Base-by-base conservation (phyloP, 2,888 invertebrate genomes). In the Tipula unca region DNA sequence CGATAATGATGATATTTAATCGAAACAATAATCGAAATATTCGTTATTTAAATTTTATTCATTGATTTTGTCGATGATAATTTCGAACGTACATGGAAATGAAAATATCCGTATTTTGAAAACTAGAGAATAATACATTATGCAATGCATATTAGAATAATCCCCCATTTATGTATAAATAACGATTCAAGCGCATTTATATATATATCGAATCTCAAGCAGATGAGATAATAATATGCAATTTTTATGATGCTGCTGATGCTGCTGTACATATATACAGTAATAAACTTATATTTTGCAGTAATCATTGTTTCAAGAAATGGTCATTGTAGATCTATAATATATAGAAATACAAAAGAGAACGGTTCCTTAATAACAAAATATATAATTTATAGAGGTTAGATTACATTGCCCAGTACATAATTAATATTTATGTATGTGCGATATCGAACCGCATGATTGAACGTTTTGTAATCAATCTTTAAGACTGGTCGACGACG, bases 1-100 rank as follows among this genome's bases (percentile, higher is more conserved):
- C 69, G 69, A 69, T 69, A 69, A 69, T 69, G 69, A 69, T 25
- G 69, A 69, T 69, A 69, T 69, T 69, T 69, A 69, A 69, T 69
- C 69, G 69, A 69, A 69, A 69, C 69, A 25, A 20, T 69, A 69
- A 69, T 69, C 69, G 25, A 69, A 69, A 69, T 69, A 69, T 69
- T 69, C 69, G 10, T 14, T 69, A 69, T 69, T 69, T 69, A 69
- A 69, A 69, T 69, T 69, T 69, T 69, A 69, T 69, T 69, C 69
- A 69, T 69, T 25, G 69, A 69, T 25, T 69, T 69, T 69, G 48
- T 48, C 25, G 25, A 69, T 13, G 10, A 69, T 69, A 69, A 69
- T 69, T 48, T 17, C 48, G 48, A 48, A 69, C 69, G 25, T 25
- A 69, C 10, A 69, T 25, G n/a, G 3, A 17, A 54, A 3, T 25